phyloP scores from a whole-genome alignment of 2,113 vertebrate genomes.

The Pomatorhinus ruficollis region DNA sequence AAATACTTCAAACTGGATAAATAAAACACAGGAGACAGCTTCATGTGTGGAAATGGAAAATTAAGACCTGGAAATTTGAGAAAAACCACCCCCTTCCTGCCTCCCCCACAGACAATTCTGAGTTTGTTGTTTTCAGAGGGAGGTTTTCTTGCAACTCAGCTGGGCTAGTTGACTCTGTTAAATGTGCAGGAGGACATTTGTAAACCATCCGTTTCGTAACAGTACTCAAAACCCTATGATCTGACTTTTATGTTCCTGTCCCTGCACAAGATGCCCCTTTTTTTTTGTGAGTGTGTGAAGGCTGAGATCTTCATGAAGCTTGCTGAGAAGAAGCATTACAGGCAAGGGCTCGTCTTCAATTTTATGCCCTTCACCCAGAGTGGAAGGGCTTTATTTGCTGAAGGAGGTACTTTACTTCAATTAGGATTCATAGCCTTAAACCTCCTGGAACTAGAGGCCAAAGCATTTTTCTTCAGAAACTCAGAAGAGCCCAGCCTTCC shows the following conservation, averaged over 20 bases:
- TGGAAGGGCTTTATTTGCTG: not conserved
- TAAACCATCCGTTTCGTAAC: not conserved
- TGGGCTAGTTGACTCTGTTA: not conserved
- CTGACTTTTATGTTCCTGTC: not conserved
- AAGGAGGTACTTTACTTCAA: not conserved
- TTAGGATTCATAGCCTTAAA: not conserved
- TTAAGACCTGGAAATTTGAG: not conserved
- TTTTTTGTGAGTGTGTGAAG: not conserved
- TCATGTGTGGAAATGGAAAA: slow-evolving; percentile 23
- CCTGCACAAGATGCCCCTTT: not conserved
- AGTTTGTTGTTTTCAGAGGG: not conserved
- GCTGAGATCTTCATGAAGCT: not conserved
- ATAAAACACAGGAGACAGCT: slow-evolving; percentile 1
- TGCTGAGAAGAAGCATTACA: not conserved
- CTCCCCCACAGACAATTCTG: not conserved
- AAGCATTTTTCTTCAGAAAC: not conserved
- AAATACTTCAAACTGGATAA: slow-evolving; percentile 7
- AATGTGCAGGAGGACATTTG: not conserved
- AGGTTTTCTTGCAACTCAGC: not conserved
- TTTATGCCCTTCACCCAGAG: not conserved
- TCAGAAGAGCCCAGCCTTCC: not conserved
- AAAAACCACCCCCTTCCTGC: not conserved
- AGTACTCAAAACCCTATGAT: not conserved
- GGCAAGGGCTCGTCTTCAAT: not conserved
- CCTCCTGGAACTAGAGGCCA: not conserved